A percentile compares a stretch with the other conserved stretches of the same genome.
Conservation (phyloP, 2,797 vertebrate genomes). For the Phylloscopus collybita region DNA sequence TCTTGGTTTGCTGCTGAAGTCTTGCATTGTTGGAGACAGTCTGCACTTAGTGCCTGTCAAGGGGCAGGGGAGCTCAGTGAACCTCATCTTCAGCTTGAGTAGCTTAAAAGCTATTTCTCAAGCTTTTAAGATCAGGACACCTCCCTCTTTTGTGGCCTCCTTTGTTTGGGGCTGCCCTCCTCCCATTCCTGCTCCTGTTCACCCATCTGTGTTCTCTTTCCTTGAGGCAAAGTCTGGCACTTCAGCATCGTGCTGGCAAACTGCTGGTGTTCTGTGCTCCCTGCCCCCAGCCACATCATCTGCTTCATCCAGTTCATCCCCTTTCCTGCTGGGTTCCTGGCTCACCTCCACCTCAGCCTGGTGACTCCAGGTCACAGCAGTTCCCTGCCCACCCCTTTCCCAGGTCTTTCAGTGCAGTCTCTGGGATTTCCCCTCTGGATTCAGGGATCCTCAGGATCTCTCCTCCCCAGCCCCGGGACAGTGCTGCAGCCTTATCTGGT, state of each 20-base stretch:
- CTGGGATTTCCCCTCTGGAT: neutral
- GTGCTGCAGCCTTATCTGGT: neutral
- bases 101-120: neutral
- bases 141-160: neutral
- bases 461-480: neutral
- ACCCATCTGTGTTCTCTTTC: neutral
- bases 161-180: neutral
- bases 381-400: neutral
- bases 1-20: neutral
- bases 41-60: neutral
- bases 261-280: neutral
- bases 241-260: neutral
- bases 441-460: rapidly evolving
- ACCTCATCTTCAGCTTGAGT: neutral
- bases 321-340: neutral
- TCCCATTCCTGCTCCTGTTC: neutral
- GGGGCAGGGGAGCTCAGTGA: neutral
- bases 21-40: neutral
- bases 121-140: neutral
- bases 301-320: neutral
- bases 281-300: neutral
- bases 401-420: neutral
- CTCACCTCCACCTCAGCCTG: neutral
- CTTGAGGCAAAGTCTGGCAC: neutral
- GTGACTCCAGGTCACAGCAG: neutral